Base-by-base conservation (phyloP, 2,797 vertebrate species). In the Coregonus ussuriensis region DNA sequence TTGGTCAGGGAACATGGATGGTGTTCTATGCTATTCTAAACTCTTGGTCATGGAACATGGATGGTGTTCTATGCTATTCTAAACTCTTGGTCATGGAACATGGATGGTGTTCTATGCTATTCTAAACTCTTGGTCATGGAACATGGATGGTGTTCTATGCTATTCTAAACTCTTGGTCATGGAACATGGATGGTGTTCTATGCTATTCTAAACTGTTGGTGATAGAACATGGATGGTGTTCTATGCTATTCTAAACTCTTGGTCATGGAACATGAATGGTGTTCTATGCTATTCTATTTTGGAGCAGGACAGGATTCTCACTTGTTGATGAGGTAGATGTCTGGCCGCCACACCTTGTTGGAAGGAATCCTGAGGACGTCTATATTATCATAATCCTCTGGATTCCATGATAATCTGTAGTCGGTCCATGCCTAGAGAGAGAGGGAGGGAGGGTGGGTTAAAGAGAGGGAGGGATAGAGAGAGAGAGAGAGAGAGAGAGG, bases 381-480 rank as follows among this genome's bases (percentile, higher is more conserved):
- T 33, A 97, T 96, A 35, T 93, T 77, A 0, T 95, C 93, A 1
- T 95, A 93, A 3, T 96, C 87, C 0, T 79, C 59, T 0, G 96
- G 96, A 1, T 95, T 82, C 97, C 97, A 98, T 33, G 93, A 93
- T 74, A 98, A 86, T 82, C 96, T 93, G 81, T 96, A 96, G 87
- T 97, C 97, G 6, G 85, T 93, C 97, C 97, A 98, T 0, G 87
- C 94, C 97, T 98, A 29, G 3, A 25, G 16, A n/a, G 35, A 52
- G 0, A 0, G 13, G 7, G 62, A 31, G 3, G 63, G 16, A 18
- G 53, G 56, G 21, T 11, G 41, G 1, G 7, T 11, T 47, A 47
- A 47, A 47, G 41, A 47, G 6, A 41, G 37, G 6, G 37, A 41
- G 6, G 37, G 18, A 13, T 1, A 35, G 13, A 47, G n/a, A 66